phyloP scores from a whole-genome alignment of 2,113 vertebrate species.

The Lagopus muta region DNA sequence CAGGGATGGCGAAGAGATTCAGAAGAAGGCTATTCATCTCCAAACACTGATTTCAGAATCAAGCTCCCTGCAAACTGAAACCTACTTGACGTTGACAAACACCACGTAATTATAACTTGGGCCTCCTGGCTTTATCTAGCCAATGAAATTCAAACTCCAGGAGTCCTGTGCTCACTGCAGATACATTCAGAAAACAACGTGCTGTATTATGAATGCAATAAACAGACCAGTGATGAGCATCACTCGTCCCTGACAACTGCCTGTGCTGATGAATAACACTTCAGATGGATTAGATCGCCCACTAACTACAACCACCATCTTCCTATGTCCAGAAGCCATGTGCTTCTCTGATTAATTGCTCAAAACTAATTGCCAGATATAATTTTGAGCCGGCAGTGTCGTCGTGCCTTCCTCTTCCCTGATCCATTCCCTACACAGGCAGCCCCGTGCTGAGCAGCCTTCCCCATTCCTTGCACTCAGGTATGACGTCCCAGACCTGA shows the following conservation, averaged over 20 bases:
- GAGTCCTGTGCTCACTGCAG: not conserved
- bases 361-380: constrained; percentile 50
- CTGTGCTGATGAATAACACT: not conserved
- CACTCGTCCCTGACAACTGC: not conserved
- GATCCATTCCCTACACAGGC: not conserved
- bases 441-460: constrained; percentile 24
- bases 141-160: not conserved
- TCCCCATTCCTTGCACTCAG: constrained; percentile 1
- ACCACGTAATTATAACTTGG: not conserved
- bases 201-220: not conserved
- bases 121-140: not conserved
- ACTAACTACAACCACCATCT: not conserved
- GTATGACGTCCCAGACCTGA: constrained; percentile 27
- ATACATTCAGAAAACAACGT: not conserved
- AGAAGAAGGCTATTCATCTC: not conserved
- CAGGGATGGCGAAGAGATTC: not conserved
- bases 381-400: constrained; percentile 35
- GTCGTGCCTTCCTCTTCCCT: not conserved
- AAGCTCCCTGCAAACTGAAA: not conserved
- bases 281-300: constrained; percentile 13
- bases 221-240: constrained; percentile 33
- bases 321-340: constrained; percentile 35
- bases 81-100: not conserved
- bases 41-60: not conserved
- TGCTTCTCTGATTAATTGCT: constrained; percentile 35